Percentiles rank a stretch among this genome's conserved stretches.
phyloP scores from a whole-genome alignment of 2,797 vertebrate species.

The Pipistrellus kuhlii region DNA sequence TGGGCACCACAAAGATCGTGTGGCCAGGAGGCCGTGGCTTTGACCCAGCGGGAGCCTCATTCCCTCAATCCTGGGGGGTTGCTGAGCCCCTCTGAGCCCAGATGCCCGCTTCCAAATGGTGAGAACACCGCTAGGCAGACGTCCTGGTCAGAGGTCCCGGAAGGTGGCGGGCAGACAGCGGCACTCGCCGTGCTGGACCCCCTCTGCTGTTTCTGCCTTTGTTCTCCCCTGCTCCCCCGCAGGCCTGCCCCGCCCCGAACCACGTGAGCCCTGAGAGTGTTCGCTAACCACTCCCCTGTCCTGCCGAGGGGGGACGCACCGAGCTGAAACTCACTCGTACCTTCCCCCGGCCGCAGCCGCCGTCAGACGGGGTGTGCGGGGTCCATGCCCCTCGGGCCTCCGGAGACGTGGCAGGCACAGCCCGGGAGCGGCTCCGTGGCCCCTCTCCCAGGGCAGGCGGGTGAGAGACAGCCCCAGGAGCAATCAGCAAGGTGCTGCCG shows the following conservation, averaged over 20 bases:
- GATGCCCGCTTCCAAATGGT: background rate
- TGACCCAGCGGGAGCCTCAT: background rate
- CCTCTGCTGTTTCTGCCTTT: background rate
- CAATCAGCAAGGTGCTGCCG: background rate
- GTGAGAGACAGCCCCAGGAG: background rate
- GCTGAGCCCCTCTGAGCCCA: background rate
- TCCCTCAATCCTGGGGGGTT: background rate
- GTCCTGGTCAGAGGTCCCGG: too few species aligned
- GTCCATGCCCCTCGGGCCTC: background rate
- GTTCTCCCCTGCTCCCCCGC: background rate
- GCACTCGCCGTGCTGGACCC: accelerated
- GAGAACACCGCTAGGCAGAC: background rate
- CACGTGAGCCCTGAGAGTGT: background rate
- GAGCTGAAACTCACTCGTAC: background rate
- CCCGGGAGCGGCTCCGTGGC: background rate
- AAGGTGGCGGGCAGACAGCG: background rate
- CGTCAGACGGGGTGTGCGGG: accelerated
- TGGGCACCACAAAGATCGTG: background rate
- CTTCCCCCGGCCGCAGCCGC: background rate
- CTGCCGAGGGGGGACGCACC: background rate
- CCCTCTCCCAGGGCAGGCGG: background rate
- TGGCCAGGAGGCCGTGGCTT: background rate
- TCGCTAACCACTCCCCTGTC: too few species aligned
- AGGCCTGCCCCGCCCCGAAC: background rate
- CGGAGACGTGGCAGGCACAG: background rate